These are phyloP conservation scores for Capreolus pygargus DNA, from an alignment of 2,113 vertebrate genomes.

Conservation along the genomic window DNA sequence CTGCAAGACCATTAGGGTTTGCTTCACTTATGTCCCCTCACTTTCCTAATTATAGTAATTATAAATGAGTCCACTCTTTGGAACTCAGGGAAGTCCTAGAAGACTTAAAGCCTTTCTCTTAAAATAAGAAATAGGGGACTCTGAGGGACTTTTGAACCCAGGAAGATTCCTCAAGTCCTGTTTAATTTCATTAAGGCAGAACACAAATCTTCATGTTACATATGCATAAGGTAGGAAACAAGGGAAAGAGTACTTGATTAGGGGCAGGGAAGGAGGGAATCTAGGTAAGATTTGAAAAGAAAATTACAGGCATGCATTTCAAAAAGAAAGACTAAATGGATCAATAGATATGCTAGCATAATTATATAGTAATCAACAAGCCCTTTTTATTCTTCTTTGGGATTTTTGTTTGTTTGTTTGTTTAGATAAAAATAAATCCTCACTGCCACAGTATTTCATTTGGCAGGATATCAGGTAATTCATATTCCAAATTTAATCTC, in stretches of 20 bases:
- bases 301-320: conserved; percentile 69
- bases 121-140: neutral
- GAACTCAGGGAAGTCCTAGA: neutral
- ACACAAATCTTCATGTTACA: conserved; percentile 34
- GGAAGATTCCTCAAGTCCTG: neutral
- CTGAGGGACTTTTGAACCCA: neutral
- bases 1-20: neutral
- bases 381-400: conserved; percentile 67
- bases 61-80: neutral
- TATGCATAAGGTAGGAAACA: conserved; percentile 63
- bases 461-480: conserved; percentile 66
- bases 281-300: conserved; percentile 70
- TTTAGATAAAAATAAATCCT: conserved; percentile 75
- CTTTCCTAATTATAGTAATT: neutral
- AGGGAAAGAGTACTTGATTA: conserved; percentile 60
- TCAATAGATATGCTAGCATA: conserved; percentile 74
- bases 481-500: conserved; percentile 65
- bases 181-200: neutral
- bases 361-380: conserved; percentile 77
- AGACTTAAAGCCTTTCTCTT: neutral
- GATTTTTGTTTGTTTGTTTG: neutral
- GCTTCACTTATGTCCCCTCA: neutral
- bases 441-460: conserved; percentile 71
- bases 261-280: neutral
- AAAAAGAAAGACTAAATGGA: conserved; percentile 67